phyloP scores from a whole-genome alignment of 2,797 vertebrate species.

The Typhlichthys subterraneus region DNA sequence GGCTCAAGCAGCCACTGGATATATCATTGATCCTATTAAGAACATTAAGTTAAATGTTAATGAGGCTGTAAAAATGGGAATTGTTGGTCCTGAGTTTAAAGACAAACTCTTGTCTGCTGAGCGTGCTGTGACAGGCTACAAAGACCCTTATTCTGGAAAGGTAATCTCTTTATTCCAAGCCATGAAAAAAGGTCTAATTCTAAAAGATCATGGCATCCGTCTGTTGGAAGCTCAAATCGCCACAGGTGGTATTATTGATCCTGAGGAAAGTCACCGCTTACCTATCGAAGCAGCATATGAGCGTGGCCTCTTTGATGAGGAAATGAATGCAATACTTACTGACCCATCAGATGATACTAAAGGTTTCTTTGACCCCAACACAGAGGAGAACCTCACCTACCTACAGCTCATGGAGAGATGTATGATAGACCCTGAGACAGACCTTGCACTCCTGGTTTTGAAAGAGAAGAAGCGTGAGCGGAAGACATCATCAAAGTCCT shows the following conservation, averaged over 20 bases:
- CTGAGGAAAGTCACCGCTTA: constrained; percentile 91
- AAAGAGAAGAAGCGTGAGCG: constrained; percentile 96
- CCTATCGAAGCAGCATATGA: constrained; percentile 93
- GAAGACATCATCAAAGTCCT: constrained; percentile 97
- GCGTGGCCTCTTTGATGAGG: constrained; percentile 93
- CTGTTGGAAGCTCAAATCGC: constrained; percentile 96
- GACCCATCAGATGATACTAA: constrained; percentile 97
- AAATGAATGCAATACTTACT: constrained; percentile 93
- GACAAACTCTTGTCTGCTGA: constrained; percentile 96
- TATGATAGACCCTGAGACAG: constrained; percentile 87
- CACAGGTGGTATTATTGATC: constrained; percentile 96
- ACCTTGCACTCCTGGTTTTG: constrained; percentile 87
- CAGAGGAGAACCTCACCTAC: constrained; percentile 96
- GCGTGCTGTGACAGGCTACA: constrained; percentile 93
- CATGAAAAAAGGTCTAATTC: constrained; percentile 96
- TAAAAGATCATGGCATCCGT: constrained; percentile 96
- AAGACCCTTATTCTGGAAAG: constrained; percentile 91
- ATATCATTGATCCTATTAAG: constrained; percentile 95
- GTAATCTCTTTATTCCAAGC: constrained; percentile 97
- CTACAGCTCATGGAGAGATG: constrained; percentile 94
- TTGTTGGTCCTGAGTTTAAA: constrained; percentile 95
- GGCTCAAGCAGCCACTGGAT: constrained; percentile 95
- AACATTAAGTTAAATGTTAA: constrained; percentile 91
- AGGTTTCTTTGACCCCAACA: constrained; percentile 98
- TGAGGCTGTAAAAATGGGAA: constrained; percentile 90